These are phyloP conservation scores for Phylloscopus trochilus DNA, from an alignment of 2,113 vertebrate species.

Conservation along the genomic window DNA sequence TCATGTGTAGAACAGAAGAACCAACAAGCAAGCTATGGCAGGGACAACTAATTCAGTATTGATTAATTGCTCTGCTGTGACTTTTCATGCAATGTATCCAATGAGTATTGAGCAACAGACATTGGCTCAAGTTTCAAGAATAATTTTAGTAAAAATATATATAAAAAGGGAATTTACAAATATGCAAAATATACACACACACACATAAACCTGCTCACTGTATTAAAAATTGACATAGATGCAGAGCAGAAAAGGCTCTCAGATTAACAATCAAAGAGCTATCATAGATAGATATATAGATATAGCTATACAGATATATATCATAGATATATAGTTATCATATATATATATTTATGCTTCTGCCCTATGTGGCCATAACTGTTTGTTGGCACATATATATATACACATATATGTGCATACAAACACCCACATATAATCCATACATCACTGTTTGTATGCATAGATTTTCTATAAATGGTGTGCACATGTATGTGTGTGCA, in stretches of 20 bases:
- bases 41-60: neutral
- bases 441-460: neutral
- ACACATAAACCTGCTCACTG: neutral
- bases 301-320: no score
- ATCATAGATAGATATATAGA: no score
- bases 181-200: neutral
- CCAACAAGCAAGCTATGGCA: neutral
- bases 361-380: neutral
- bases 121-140: neutral
- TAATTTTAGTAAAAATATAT: neutral
- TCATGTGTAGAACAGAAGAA: neutral
- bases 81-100: neutral
- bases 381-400: neutral
- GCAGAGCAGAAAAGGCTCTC: neutral
- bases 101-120: neutral
- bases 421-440: neutral
- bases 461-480: neutral
- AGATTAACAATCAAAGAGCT: neutral
- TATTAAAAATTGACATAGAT: neutral
- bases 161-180: neutral
- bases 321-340: neutral
- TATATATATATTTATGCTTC: neutral
- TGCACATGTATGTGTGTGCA: fast-evolving
- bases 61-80: neutral
- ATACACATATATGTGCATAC: neutral